These are phyloP conservation scores for Drosophila cardini DNA, from an alignment of 1,140 invertebrate genomes.

Conservation along the genomic window DNA sequence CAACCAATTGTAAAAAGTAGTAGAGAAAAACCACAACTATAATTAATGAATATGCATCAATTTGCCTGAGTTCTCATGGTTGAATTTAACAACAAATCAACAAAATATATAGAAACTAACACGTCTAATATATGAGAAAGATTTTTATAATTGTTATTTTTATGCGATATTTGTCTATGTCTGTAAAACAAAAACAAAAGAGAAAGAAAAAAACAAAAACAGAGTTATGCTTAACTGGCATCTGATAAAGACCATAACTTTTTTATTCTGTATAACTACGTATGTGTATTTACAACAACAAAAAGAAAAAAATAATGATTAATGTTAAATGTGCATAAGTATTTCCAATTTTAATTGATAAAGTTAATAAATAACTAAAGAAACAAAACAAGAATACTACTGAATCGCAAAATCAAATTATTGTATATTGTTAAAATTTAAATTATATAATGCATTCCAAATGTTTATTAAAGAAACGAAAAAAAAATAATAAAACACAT, in stretches of 20 bases:
- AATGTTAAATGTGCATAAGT: constrained; percentile 75
- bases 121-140: constrained; percentile 59
- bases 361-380: constrained; percentile 55
- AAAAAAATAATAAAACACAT: constrained; percentile 22
- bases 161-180: constrained; percentile 71
- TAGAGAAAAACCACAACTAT: constrained; percentile 35
- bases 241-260: constrained; percentile 60
- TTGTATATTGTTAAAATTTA: constrained; percentile 76
- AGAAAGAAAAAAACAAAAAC: constrained; percentile 22
- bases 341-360: constrained; percentile 74
- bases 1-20: constrained; percentile 76
- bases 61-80: constrained; percentile 32
- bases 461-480: constrained; percentile 68
- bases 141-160: constrained; percentile 82
- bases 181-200: constrained; percentile 34
- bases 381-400: constrained; percentile 39
- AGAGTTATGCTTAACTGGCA: constrained; percentile 62
- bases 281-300: constrained; percentile 58
- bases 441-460: constrained; percentile 80
- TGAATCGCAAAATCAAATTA: constrained; percentile 60
- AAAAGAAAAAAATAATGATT: constrained; percentile 43
- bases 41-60: constrained; percentile 34
- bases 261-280: constrained; percentile 70
- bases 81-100: constrained; percentile 17
- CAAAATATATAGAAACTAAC: constrained; percentile 31